These are phyloP conservation scores for Aphelocoma coerulescens DNA, from an alignment of 2,113 vertebrate species.

Conservation along the genomic window DNA sequence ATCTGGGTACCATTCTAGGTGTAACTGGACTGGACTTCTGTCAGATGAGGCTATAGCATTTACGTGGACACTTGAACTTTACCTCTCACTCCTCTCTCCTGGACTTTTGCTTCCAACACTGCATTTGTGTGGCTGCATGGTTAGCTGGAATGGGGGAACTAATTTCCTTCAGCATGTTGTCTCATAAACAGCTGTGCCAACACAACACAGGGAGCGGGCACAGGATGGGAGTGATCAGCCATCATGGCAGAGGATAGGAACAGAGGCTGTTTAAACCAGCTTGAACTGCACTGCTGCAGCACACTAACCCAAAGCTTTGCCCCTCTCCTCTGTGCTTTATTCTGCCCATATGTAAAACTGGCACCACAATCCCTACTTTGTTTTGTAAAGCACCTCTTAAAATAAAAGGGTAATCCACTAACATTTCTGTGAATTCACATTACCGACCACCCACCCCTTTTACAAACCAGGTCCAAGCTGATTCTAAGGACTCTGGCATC, in stretches of 20 bases:
- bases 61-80: not conserved
- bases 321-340: not conserved
- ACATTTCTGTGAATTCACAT: not conserved
- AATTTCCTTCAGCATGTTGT: not conserved
- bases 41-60: not conserved
- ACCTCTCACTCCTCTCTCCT: not conserved
- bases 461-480: not conserved
- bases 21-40: fast-evolving
- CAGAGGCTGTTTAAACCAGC: not conserved
- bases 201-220: not conserved
- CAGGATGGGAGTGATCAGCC: not conserved
- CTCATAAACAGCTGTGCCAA: not conserved
- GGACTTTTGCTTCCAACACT: not conserved
- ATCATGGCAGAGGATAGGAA: not conserved
- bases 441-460: not conserved
- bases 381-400: not conserved
- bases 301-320: fast-evolving
- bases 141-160: not conserved
- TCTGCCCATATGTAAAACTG: not conserved
- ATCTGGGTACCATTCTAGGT: not conserved
- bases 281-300: not conserved
- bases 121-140: not conserved
- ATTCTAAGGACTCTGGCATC: not conserved
- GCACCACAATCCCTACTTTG: not conserved
- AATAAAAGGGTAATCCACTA: not conserved